phyloP scores from a whole-genome alignment of 2,888 invertebrate genomes.

The Polydrusus cervinus region DNA sequence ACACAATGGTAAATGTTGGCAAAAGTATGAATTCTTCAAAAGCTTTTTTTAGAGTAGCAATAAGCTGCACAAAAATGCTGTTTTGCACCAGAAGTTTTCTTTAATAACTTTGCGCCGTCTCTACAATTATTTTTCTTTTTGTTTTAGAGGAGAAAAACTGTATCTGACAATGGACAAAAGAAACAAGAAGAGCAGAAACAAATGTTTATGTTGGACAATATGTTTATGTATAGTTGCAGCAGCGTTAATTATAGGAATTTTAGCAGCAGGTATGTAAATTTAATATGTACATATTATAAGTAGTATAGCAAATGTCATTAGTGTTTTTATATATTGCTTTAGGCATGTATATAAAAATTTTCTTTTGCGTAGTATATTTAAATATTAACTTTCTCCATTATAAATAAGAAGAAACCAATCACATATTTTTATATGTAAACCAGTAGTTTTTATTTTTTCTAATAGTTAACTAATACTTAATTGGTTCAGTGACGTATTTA shows the following conservation, averaged over 20 bases:
- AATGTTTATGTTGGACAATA: conserved; percentile 80
- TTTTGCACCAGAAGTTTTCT: conserved; percentile 1
- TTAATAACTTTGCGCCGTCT: not conserved
- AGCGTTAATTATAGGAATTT: conserved; percentile 80
- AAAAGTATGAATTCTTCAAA: not conserved
- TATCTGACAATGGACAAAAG: conserved; percentile 88
- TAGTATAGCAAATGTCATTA: too few relatives aligned
- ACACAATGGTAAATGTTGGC: too few relatives aligned
- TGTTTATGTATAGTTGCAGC: conserved; percentile 79
- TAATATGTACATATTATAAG: not conserved
- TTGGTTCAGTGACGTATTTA: too few relatives aligned
- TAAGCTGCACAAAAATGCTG: conserved; percentile 10
- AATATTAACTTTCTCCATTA: conserved; percentile 20
- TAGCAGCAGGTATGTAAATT: conserved; percentile 80
- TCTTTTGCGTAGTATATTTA: conserved; percentile 12
- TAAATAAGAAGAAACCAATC: not conserved
- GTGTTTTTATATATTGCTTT: too few relatives aligned
- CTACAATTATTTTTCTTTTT: conserved; percentile 17
- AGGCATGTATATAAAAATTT: not conserved
- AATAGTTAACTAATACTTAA: too few relatives aligned
- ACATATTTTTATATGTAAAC: not conserved
- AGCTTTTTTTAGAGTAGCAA: not conserved
- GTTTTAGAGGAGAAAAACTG: conserved; percentile 85
- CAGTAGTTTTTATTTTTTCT: not conserved
- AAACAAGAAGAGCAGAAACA: conserved; percentile 79